Evolutionary conservation across 1,140 invertebrate species (phyloP), one percentile per base, ranked within the genome.

Genomic region (Leguminivora glycinivorella): DNA sequence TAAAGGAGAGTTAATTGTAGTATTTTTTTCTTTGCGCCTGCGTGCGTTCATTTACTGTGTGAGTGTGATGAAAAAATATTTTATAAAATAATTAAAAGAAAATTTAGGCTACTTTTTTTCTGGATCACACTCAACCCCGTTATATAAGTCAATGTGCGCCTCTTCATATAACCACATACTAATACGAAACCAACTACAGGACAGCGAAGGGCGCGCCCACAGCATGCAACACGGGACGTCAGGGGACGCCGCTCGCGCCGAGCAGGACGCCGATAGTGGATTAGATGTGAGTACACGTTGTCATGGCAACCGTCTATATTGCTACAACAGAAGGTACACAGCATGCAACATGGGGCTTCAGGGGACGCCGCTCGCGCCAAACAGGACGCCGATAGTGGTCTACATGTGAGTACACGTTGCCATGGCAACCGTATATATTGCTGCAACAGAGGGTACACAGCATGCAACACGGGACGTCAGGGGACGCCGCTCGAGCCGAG

Each of bases 221-320:
- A 88, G 87, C 56, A 85, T 90, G 73, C 88, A 90, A 38, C 87
- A 89, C 69, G 88, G 87, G 0, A 74, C 81, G 0, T 75, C 84
- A 0, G 88, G 87, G 0, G 85, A 89, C n/a, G 83, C 88, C 1
- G 88, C 87, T 0, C 77, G 87, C 34, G 29, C 72, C 1, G 83
- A 89, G 0, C 63, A 76, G n/a, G 88, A 90, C 26, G 77, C 63
- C 1, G 89, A 91, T 38, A 88, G 81, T 40, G 87, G 84, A 6
- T 80, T 87, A n/a, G 87, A 92, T 75, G 89, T 90, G 24, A 80
- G 78, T 77, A n/a, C n/a, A n/a, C n/a, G 19, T 74, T 43, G 40
- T 9, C 12, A 43, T 43, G 40, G 40, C n/a, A 1, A n/a, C 14
- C 12, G 3, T 43, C 40, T 14, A 43, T 43, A 43, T 43, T 14